Conservation (phyloP, 92 coral and sea anemone species). For the Heliopora coerulea region DNA sequence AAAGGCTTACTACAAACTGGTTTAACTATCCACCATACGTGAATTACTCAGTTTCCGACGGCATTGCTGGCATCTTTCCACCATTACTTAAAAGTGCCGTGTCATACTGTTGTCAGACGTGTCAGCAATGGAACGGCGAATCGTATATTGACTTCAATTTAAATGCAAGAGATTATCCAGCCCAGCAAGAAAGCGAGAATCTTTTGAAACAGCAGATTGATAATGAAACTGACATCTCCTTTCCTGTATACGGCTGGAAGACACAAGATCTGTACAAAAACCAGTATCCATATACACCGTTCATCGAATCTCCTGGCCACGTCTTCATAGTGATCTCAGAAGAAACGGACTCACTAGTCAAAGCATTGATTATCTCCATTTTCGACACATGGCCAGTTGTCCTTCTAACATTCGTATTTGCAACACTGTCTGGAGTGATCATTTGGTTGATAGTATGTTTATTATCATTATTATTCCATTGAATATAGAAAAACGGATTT, state of each 20-base stretch:
- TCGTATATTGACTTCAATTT: neutral
- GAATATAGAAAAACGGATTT: no score
- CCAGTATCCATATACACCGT: neutral
- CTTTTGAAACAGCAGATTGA: neutral
- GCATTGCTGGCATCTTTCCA: neutral
- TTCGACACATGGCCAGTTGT: neutral
- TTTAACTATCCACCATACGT: neutral
- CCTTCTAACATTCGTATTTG: neutral
- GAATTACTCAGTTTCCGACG: neutral
- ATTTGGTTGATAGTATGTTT: neutral
- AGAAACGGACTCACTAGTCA: neutral
- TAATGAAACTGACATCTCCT: neutral
- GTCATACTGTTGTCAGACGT: constrained; percentile 2
- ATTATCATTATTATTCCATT: no score
- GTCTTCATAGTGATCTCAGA: neutral
- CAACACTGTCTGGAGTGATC: neutral
- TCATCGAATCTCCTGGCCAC: neutral
- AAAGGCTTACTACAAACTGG: neutral
- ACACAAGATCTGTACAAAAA: neutral
- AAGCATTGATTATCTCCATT: neutral
- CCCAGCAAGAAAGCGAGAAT: neutral
- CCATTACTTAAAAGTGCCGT: neutral
- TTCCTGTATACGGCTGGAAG: neutral
- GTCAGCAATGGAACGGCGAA: neutral
- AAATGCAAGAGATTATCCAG: neutral